Percentiles rank a stretch among this genome's conserved stretches.
Evolutionary conservation across 1,140 invertebrate genomes (phyloP).

Genomic region (Drosophila busckii): DNA sequence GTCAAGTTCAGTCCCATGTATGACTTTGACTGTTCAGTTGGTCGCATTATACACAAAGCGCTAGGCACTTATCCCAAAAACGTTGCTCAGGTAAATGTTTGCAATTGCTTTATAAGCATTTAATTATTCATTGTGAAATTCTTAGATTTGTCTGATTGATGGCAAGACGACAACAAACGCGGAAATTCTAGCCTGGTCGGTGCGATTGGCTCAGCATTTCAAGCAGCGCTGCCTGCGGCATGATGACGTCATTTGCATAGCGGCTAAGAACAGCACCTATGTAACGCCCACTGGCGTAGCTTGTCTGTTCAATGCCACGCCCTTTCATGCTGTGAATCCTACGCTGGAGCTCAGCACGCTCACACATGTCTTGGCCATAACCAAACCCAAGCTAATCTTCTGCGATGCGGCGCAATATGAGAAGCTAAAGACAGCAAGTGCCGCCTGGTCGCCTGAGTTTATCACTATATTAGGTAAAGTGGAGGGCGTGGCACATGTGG

Average conservation of each 20-base stretch:
- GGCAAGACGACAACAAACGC: constrained; percentile 48
- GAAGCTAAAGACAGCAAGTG: constrained; percentile 48
- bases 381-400: constrained; percentile 60
- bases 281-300: constrained; percentile 56
- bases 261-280: constrained; percentile 59
- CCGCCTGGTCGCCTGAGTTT: constrained; percentile 52
- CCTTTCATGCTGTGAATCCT: constrained; percentile 57
- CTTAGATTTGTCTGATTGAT: constrained; percentile 56
- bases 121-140: too few species aligned
- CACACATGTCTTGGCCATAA: constrained; percentile 50
- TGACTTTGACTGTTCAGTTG: constrained; percentile 51
- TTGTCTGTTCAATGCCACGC: constrained; percentile 62
- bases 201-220: constrained; percentile 58
- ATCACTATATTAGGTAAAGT: constrained; percentile 47
- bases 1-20: constrained; percentile 47
- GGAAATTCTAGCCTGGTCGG: constrained; percentile 53
- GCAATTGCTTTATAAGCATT: too few species aligned
- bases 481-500: constrained; percentile 48
- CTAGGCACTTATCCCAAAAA: constrained; percentile 64
- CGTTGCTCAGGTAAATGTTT: constrained; percentile 42
- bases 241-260: constrained; percentile 64
- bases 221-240: constrained; percentile 46
- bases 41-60: constrained; percentile 43
- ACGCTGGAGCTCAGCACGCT: constrained; percentile 54
- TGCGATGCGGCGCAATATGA: constrained; percentile 59